phyloP scores from a whole-genome alignment of 30 jellyfish, hydroid and myxozoan genomes.

The Hydractinia echinata region DNA sequence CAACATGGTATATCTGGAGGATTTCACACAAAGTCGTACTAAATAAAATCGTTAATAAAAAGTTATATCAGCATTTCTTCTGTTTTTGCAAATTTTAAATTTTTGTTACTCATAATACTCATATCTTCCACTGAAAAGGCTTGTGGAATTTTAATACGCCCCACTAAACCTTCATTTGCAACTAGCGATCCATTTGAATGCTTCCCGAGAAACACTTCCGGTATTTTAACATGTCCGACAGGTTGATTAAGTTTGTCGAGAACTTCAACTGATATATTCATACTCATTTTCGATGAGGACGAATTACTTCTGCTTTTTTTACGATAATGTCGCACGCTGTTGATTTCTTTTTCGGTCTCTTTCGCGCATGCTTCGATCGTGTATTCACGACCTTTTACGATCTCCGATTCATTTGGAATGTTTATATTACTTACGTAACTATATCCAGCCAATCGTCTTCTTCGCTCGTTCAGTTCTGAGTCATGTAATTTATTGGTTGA shows the following conservation, averaged over 20 bases:
- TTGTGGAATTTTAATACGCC: constrained; percentile 6
- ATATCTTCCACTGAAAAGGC: constrained; percentile 20
- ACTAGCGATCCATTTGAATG: background rate
- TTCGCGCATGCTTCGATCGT: constrained; percentile 9
- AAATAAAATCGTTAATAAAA: no score
- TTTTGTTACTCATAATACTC: no score
- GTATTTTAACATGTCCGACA: constrained; percentile 8
- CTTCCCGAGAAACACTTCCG: constrained; percentile 1
- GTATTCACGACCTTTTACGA: constrained; percentile 23
- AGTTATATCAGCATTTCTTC: no score
- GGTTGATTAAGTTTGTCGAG: background rate
- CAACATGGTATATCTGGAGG: no score
- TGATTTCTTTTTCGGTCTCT: background rate
- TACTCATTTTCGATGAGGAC: background rate
- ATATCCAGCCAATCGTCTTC: constrained; percentile 17
- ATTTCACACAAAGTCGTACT: no score
- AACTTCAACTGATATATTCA: background rate
- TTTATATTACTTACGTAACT: background rate
- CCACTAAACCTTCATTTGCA: background rate
- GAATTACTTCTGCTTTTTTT: background rate
- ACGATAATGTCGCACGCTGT: background rate
- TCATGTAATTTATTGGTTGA: background rate
- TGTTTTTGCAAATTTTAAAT: no score
- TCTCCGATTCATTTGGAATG: background rate
- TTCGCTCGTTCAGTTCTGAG: background rate